Base-by-base conservation (phyloP, 2,113 vertebrate species). In the Probosciger aterrimus region DNA sequence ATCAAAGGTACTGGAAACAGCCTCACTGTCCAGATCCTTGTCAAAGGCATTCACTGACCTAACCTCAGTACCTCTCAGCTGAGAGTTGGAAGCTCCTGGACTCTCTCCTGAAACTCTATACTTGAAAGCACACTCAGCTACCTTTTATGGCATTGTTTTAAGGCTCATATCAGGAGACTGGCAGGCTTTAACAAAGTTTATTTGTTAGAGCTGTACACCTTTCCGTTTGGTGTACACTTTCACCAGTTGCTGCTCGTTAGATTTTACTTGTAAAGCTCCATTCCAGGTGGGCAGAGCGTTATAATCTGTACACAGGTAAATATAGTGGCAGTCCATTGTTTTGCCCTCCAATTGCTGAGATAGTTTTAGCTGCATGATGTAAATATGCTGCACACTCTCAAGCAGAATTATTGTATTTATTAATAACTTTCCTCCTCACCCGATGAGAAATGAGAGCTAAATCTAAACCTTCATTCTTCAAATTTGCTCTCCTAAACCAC, bases 1-100 rank as follows among this genome's bases (percentile, higher is more conserved):
- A 16, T 39, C 11, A 37, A 85, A 33, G 30, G 25, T 31, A 10
- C 11, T 25, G 27, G 68, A 67, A 65, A 27, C 8, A 41, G 12
- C 11, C 14, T 23, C 25, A 43, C 35, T 41, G 1, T 39, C 28
- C 33, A 68, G 10, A 33, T 33, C 11, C 5, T 62, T n/a, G 18
- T 28, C 0, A 1, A 88, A 60, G 16, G 4, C 0, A 0, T 67
- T 67, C 46, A 20, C 16, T 46, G 33, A 50, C 10, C 28, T 62
- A 13, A n/a, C 27, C 17, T 43, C 35, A 39, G 6, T 18, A 50
- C 6, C 41, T 55, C 19, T 22, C 4, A 52, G 11, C 24, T 39
- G 11, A 33, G 14, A 85, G 14, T 0, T 18, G 14, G 9, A 60
- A 57, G 30, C 4, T 46, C 9, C 24, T 28, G n/a, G 25, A 18